Percentiles rank a stretch among this genome's conserved stretches.
These are phyloP conservation scores for Tuberolachnus salignus DNA, from an alignment of 2,888 invertebrate species.

Conservation along the genomic window DNA sequence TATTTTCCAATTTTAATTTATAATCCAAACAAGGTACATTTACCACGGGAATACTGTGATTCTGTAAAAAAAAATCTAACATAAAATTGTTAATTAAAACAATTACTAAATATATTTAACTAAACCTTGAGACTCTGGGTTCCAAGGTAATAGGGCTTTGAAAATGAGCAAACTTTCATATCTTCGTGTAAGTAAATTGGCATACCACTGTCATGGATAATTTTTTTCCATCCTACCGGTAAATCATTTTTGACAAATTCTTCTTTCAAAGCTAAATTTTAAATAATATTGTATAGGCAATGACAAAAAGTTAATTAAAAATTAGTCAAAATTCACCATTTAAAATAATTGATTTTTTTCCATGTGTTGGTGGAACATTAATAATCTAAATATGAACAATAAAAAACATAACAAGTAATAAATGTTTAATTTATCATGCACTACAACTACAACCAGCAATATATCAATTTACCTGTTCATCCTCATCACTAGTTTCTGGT, in stretches of 20 bases:
- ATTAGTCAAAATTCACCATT: conserved; percentile 8
- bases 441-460: not conserved
- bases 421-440: not conserved
- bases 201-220: conserved; percentile 95
- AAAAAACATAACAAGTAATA: not conserved
- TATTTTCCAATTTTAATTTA: conserved; percentile 72
- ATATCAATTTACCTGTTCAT: not conserved
- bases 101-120: not conserved
- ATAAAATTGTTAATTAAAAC: not conserved
- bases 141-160: conserved; percentile 96
- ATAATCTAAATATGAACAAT: conserved; percentile 5
- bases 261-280: conserved; percentile 18
- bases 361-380: not conserved
- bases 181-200: conserved; percentile 90
- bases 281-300: not conserved
- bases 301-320: not conserved
- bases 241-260: conserved; percentile 63
- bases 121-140: conserved; percentile 75
- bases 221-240: conserved; percentile 95
- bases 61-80: conserved; percentile 64
- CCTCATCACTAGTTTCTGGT: not conserved
- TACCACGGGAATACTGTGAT: conserved; percentile 93
- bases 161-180: conserved; percentile 85
- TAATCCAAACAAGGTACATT: conserved; percentile 94
- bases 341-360: not conserved